A percentile compares a stretch with the other conserved stretches of the same genome.
These are phyloP conservation scores for Ischnura elegans DNA, from an alignment of 2,888 invertebrate species.

Conservation along the genomic window DNA sequence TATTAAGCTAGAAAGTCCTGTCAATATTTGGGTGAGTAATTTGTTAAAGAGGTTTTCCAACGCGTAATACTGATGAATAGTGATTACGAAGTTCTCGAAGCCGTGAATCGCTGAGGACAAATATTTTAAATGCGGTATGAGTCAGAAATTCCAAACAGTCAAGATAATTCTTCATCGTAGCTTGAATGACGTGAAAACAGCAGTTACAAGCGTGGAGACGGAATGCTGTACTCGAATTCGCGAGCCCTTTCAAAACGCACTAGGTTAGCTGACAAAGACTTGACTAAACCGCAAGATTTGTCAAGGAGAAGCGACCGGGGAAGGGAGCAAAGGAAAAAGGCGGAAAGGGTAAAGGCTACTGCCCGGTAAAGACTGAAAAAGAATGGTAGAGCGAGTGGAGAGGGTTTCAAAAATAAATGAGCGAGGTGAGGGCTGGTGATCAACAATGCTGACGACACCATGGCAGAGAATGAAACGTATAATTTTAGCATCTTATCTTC, in stretches of 20 bases:
- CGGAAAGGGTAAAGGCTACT: not conserved
- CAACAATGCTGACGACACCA: not conserved
- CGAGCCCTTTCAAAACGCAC: not conserved
- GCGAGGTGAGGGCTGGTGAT: not conserved
- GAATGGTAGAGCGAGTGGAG: not conserved
- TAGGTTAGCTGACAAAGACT: not conserved
- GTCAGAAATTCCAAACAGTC: no score
- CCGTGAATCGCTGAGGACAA: no score
- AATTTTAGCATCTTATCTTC: not conserved
- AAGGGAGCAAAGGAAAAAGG: no score
- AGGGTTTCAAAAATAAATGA: not conserved
- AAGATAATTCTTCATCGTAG: not conserved
- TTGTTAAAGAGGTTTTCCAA: no score
- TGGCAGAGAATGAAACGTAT: not conserved
- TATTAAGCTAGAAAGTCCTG: no score
- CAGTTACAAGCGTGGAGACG: not conserved
- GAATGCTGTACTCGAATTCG: not conserved
- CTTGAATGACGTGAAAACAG: not conserved
- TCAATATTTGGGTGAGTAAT: no score
- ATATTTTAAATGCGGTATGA: no score
- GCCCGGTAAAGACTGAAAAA: not conserved
- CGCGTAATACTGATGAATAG: no score
- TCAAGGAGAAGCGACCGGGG: not conserved
- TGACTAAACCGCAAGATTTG: not conserved
- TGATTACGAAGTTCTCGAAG: no score